phyloP scores from a whole-genome alignment of 1,140 invertebrate genomes.

The Drosophila chauvacae region DNA sequence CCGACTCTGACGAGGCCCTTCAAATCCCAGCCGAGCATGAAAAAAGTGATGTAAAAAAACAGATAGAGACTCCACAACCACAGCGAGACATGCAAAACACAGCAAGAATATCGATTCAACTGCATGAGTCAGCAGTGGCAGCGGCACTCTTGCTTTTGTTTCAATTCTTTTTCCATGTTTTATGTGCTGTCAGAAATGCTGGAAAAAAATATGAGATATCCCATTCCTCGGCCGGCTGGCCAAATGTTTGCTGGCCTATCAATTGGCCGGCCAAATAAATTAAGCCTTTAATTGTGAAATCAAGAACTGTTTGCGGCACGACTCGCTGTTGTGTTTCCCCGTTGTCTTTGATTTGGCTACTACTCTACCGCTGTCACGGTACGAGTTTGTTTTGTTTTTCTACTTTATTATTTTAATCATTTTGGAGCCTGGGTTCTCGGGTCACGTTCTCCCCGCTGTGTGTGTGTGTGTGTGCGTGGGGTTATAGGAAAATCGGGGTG shows the following conservation, averaged over 20 bases:
- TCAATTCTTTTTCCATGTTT: conserved; percentile 41
- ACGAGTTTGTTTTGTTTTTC: conserved; percentile 23
- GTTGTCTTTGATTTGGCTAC: conserved; percentile 30
- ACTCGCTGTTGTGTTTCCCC: conserved; percentile 40
- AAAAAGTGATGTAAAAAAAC: conserved; percentile 60
- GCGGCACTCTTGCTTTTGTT: conserved; percentile 25
- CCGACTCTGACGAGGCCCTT: conserved; percentile 76
- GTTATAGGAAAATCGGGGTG: conserved; percentile 25
- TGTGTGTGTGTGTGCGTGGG: conserved; percentile 29
- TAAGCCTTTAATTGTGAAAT: conserved; percentile 79
- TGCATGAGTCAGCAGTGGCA: conserved; percentile 60
- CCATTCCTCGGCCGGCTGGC: conserved; percentile 15
- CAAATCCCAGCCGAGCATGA: conserved; percentile 75
- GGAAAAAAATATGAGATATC: conserved; percentile 64
- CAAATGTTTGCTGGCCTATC: conserved; percentile 53
- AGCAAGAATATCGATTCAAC: conserved; percentile 59
- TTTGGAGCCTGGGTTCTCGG: conserved; percentile 31
- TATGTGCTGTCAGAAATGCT: conserved; percentile 66
- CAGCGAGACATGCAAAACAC: conserved; percentile 42
- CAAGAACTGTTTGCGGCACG: conserved; percentile 67
- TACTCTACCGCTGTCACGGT: conserved; percentile 50
- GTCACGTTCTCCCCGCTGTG: conserved; percentile 60
- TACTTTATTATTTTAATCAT: conserved; percentile 35
- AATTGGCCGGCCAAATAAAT: conserved; percentile 67
- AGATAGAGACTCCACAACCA: conserved; percentile 10